Evolutionary conservation across 2,797 vertebrate genomes (phyloP), one percentile per base, ranked within the genome.

Genomic region (Argentina silus): DNA sequence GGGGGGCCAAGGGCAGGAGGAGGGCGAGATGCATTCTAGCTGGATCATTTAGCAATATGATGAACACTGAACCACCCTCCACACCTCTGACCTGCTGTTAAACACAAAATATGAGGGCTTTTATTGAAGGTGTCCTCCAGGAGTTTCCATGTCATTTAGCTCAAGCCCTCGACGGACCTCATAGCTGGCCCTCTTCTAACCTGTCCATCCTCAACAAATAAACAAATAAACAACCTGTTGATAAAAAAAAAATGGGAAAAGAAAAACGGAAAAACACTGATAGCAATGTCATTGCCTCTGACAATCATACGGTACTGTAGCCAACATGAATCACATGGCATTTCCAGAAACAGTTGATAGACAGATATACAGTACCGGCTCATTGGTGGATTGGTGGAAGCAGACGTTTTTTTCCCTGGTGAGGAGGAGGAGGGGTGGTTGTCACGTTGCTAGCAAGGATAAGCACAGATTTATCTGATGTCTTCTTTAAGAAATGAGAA

Each of bases 391-490:
- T 76, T 82, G 88, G 83, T 83, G 87, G 86, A 81, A 89, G 76
- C 86, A 78, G 57, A 21, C 10, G 4, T 36, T 14, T 36, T 23
- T 36, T 61, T 50, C 83, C 7, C 3, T 85, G 85, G 85, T 82
- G 81, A 87, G 78, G 81, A 87, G 82, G 86, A 87, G 84, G 84
- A 78, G 86, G 90, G 7, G 78, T 69, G 86, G 88, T 90, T 85
- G 83, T 88, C 86, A 91, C 88, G 88, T 94, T 80, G 91, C 89
- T 89, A 93, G 91, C 93, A 91, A 92, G 89, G 94, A 95, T 94
- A 94, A 95, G 94, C 94, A 95, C 94, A 95, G 94, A 94, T 95
- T 95, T 95, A 87, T 94, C 93, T 95, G 94, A 95, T 95, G 94
- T 95, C 94, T 95, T 92, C 94, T 94, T 92, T 91, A 90, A 92